These are phyloP conservation scores for Linepithema humile DNA, from an alignment of 1,140 invertebrate species.

Conservation along the genomic window DNA sequence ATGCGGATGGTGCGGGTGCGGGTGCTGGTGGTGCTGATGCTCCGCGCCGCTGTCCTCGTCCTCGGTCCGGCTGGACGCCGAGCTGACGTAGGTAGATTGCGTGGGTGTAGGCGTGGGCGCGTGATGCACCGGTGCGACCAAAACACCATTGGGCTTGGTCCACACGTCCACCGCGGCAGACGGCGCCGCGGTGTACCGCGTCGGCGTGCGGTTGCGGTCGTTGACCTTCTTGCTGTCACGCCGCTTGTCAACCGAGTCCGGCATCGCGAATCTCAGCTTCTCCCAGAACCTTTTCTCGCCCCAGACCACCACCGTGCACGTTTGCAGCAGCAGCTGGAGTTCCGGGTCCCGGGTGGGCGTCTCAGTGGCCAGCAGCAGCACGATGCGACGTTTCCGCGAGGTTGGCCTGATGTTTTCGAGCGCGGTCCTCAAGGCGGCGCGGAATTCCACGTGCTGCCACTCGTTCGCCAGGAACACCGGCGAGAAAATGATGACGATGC, in stretches of 20 bases:
- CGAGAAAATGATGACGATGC: constrained; percentile 90
- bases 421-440: constrained; percentile 89
- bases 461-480: constrained; percentile 90
- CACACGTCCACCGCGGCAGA: constrained; percentile 62
- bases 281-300: constrained; percentile 95
- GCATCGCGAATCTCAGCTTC: constrained; percentile 94
- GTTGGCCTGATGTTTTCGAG: constrained; percentile 88
- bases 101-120: constrained; percentile 86
- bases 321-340: constrained; percentile 92
- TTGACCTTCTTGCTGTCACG: constrained; percentile 79
- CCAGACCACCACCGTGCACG: constrained; percentile 93
- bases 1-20: constrained; percentile 83
- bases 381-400: constrained; percentile 89
- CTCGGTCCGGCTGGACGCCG: constrained; percentile 86
- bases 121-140: constrained; percentile 82
- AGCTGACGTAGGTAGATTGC: constrained; percentile 87
- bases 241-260: constrained; percentile 85
- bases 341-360: constrained; percentile 91
- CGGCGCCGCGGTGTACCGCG: constrained; percentile 86
- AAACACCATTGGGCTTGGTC: constrained; percentile 72
- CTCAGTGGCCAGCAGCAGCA: constrained; percentile 89
- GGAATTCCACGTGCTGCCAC: constrained; percentile 90
- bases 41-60: constrained; percentile 86
- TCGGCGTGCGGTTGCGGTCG: constrained; percentile 80
- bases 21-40: constrained; percentile 83